Base-by-base conservation (phyloP, 2,113 vertebrate species). In the Aptenodytes patagonicus region DNA sequence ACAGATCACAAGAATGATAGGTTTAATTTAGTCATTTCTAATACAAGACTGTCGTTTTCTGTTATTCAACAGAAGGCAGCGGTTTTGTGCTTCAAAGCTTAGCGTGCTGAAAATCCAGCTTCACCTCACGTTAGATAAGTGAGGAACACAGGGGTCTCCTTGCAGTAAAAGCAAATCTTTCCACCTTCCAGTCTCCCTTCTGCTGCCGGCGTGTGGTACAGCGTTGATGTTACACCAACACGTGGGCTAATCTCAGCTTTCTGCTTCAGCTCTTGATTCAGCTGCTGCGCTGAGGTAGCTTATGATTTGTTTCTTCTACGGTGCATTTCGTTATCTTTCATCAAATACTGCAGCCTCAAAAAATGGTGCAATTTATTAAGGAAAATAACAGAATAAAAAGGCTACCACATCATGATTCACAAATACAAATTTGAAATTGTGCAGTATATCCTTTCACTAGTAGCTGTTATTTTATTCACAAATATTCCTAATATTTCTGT, bases 161-260 rank as follows among this genome's bases (percentile, higher is more conserved):
- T 15, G 10, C 17, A 62, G 36, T 22, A 29, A 79, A 83, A 47
- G 36, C 0, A 1, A 49, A 80, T 20, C 29, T 66, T 71, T 36
- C 6, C 40, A 38, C 34, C 7, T 52, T 32, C 6, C 12, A 58
- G 17, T 22, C 36, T 84, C 57, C 2, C 4, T 81, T 75, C 75
- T 92, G 65, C 46, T 62, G 70, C 57, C 0, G 0, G 26, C 0
- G 0, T 38, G 44, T 24, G 57, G 58, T 34, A 84, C 24, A 44
- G 66, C 0, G 0, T 4, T 11, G 29, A 52, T 36, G 14, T 51
- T 49, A 58, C 32, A 75, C 17, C 0, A 3, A 36, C 13, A 62
- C 7, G 1, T 4, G 34, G 34, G 60, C 42, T 73, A 32, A 82
- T 24, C 29, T 73, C 26, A 87, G 64, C 34, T 1, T 46, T 79